Evolutionary conservation across 2,113 vertebrate genomes (phyloP).

Genomic region (Trematocara unimaculatum): DNA sequence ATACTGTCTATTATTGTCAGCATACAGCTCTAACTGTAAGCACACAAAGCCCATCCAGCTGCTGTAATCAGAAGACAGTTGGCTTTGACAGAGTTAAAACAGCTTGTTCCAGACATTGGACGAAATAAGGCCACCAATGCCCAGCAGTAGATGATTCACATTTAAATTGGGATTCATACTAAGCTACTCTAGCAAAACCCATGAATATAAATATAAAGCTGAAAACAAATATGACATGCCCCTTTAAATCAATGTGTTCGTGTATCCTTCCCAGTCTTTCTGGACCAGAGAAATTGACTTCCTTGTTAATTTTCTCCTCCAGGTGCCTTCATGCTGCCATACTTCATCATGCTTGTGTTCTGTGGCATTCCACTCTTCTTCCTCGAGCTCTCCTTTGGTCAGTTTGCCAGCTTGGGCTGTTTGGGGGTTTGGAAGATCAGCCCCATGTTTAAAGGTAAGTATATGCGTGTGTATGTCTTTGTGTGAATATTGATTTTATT

Average conservation of each 20-base stretch:
- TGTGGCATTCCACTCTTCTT: conserved; percentile 98
- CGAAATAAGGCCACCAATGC: rapidly evolving
- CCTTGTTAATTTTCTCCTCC: neutral
- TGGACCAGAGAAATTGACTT: neutral
- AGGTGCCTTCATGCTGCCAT: conserved; percentile 99
- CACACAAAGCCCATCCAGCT: neutral
- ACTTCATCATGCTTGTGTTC: conserved; percentile 98
- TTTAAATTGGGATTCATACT: neutral
- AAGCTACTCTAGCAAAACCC: neutral
- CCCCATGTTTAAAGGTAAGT: conserved; percentile 98
- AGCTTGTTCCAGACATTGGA: neutral
- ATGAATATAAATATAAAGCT: neutral
- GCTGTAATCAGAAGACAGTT: neutral
- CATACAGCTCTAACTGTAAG: neutral
- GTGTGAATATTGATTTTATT: neutral
- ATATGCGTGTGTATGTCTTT: neutral
- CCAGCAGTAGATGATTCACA: neutral
- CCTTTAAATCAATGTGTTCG: neutral
- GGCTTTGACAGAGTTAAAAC: neutral
- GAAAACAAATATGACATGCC: neutral
- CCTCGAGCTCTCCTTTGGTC: conserved; percentile 96
- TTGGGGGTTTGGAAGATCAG: conserved; percentile 97
- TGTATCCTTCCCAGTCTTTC: neutral
- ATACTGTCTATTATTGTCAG: neutral
- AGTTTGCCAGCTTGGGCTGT: conserved; percentile 95